A percentile compares a stretch with the other conserved stretches of the same genome.
phyloP scores from a whole-genome alignment of 2,888 invertebrate genomes.

The Cephus pygmeus region DNA sequence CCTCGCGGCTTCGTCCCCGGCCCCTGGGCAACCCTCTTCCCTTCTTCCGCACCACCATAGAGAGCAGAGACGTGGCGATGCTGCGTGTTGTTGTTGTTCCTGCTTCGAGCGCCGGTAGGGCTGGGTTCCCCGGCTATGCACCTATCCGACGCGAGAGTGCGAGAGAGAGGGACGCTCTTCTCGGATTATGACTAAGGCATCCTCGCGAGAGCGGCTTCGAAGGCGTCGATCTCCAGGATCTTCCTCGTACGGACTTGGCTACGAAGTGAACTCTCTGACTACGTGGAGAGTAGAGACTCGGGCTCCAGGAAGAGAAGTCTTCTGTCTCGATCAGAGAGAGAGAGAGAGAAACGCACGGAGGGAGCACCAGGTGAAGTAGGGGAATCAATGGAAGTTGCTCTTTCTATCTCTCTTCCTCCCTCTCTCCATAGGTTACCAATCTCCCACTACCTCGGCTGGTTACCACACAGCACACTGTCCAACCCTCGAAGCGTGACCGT shows the following conservation, averaged over 20 bases:
- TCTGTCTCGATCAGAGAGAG: conserved; percentile 29
- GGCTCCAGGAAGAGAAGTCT: neutral
- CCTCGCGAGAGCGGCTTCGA: neutral
- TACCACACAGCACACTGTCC: conserved; percentile 30
- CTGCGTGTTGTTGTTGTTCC: neutral
- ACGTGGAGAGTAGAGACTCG: neutral
- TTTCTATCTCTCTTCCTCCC: conserved; percentile 24
- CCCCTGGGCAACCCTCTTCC: conserved; percentile 4
- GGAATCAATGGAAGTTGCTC: conserved; percentile 47
- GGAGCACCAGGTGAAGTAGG: conserved; percentile 26
- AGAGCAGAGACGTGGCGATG: neutral
- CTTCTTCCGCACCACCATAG: neutral
- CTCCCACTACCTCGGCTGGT: neutral
- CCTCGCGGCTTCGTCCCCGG: neutral
- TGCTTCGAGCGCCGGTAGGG: conserved; percentile 1
- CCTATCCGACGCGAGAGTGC: neutral
- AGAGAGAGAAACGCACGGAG: conserved; percentile 13
- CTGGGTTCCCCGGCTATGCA: neutral
- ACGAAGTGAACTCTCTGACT: neutral
- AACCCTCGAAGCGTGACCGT: conserved; percentile 61
- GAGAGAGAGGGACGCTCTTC: neutral
- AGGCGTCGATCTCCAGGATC: neutral
- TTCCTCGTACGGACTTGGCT: neutral
- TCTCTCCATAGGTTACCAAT: neutral
- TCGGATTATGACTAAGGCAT: neutral